These are phyloP conservation scores for Camptogramma bilineatum DNA, from an alignment of 2,888 invertebrate genomes.

Conservation along the genomic window DNA sequence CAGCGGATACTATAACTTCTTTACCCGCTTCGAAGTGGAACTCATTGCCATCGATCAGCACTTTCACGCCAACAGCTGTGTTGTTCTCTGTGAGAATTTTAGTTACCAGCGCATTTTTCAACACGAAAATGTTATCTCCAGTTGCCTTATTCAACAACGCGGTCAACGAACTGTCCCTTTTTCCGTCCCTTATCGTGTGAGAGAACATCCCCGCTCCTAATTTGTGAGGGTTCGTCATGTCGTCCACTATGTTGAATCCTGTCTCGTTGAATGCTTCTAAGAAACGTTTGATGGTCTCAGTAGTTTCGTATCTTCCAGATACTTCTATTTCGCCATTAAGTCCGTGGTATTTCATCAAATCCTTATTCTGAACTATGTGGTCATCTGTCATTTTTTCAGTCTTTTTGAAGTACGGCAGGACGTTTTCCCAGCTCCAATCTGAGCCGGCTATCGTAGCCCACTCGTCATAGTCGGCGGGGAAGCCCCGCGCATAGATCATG, in stretches of 20 bases:
- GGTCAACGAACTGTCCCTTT: conserved; percentile 64
- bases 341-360: conserved; percentile 64
- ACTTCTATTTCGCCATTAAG: conserved; percentile 69
- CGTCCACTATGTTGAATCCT: conserved; percentile 63
- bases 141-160: conserved; percentile 60
- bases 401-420: conserved; percentile 69
- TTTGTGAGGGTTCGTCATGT: conserved; percentile 69
- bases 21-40: conserved; percentile 56
- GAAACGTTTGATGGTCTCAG: conserved; percentile 52
- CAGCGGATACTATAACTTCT: conserved; percentile 71
- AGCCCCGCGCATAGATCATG: conserved; percentile 75
- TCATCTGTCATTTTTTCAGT: conserved; percentile 70
- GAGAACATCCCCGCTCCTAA: conserved; percentile 72
- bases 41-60: conserved; percentile 47
- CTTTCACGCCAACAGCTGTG: conserved; percentile 60
- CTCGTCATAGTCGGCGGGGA: conserved; percentile 69
- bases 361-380: conserved; percentile 58
- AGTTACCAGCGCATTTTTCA: conserved; percentile 61
- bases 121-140: conserved; percentile 57
- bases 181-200: conserved; percentile 66
- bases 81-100: conserved; percentile 61
- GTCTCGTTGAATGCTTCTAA: conserved; percentile 66
- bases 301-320: conserved; percentile 52
- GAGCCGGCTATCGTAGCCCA: conserved; percentile 63
- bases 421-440: conserved; percentile 67